phyloP scores from a whole-genome alignment of 2,888 invertebrate genomes.

The Cyclophora punctaria region DNA sequence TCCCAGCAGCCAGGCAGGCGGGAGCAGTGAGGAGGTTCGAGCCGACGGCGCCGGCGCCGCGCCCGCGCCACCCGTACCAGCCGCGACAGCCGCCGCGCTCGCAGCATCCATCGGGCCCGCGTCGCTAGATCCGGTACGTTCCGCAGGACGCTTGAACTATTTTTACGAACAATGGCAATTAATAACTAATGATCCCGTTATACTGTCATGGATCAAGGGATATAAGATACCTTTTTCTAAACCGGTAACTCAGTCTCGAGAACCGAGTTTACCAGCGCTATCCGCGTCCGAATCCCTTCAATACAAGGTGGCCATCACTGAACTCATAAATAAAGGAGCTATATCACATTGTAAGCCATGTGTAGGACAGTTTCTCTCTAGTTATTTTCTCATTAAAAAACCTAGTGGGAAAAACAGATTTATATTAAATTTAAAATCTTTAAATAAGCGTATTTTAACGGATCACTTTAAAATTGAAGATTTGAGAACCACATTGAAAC shows the following conservation, averaged over 20 bases:
- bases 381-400: neutral
- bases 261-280: neutral
- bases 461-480: slow-evolving; percentile 6
- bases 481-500: slow-evolving; percentile 1
- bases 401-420: neutral
- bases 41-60: neutral
- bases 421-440: slow-evolving; percentile 3
- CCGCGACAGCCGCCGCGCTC: neutral
- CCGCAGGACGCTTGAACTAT: neutral
- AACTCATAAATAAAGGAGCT: neutral
- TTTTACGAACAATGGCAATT: neutral
- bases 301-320: neutral
- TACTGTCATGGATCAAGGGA: neutral
- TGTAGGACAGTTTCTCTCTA: neutral
- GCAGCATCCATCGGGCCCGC: neutral
- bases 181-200: neutral
- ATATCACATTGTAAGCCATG: neutral
- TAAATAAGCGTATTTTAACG: slow-evolving; percentile 1
- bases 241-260: neutral
- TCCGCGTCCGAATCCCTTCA: neutral
- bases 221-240: neutral
- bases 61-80: neutral
- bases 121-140: neutral
- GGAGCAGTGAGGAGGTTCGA: neutral
- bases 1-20: neutral